A percentile compares a stretch with the other conserved stretches of the same genome.
Conservation (phyloP, 2,888 invertebrate genomes). For the Dryobota labecula region DNA sequence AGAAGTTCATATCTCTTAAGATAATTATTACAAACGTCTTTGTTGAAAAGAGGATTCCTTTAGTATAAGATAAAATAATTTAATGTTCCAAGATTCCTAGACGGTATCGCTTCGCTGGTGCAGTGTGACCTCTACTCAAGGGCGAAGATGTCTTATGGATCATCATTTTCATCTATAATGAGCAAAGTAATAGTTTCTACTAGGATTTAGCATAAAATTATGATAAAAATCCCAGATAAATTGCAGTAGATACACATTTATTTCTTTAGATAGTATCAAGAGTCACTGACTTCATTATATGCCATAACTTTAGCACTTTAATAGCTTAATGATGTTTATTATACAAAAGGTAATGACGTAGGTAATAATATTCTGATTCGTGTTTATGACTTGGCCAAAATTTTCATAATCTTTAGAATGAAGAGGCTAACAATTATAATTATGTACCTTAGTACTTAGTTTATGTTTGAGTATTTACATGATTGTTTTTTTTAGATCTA, state of each 20-base stretch:
- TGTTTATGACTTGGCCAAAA: neutral
- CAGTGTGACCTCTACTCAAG: conserved; percentile 20
- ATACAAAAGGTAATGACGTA: neutral
- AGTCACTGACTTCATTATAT: conserved; percentile 8
- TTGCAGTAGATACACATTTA: conserved; percentile 10
- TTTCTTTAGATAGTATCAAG: conserved; percentile 17
- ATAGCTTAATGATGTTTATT: conserved; percentile 5
- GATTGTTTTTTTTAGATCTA: neutral
- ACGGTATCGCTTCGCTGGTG: conserved; percentile 3
- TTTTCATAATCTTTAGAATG: neutral
- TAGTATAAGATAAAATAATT: neutral
- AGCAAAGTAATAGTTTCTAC: conserved; percentile 39
- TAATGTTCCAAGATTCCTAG: neutral
- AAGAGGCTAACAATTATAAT: neutral
- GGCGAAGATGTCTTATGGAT: conserved; percentile 15
- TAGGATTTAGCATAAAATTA: conserved; percentile 39
- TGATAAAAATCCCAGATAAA: conserved; percentile 36
- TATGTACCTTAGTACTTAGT: neutral
- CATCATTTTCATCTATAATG: conserved; percentile 41
- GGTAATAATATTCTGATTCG: neutral
- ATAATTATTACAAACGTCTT: too few relatives aligned
- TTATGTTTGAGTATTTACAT: too few relatives aligned
- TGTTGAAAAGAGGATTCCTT: neutral
- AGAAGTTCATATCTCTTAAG: neutral
- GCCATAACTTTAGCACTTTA: conserved; percentile 4